Base-by-base conservation (phyloP, 1,140 invertebrate genomes). In the Platorchestia sp. region DNA sequence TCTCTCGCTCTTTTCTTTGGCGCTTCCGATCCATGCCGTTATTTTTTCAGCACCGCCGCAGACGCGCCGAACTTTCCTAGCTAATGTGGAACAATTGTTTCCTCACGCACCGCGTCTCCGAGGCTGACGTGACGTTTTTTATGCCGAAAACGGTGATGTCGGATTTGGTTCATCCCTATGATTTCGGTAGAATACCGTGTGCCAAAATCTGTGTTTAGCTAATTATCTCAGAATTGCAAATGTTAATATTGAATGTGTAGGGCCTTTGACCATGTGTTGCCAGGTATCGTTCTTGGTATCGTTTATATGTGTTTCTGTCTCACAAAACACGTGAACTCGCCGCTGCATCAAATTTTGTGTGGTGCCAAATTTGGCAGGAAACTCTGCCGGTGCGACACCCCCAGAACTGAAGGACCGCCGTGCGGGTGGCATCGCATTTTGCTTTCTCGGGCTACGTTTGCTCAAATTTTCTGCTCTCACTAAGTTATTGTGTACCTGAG, bases 21-120 rank as follows among this genome's bases (percentile, higher is more conserved):
- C 59, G 59, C 59, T 75, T 75, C 59, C 59, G 59, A 75, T 75
- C 59, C 59, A 75, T 75, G 59, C 27, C 59, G 10, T 27, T 75
- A 75, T 75, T 75, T 75, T 75, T 75, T 22, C 27, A 75, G 14
- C 59, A 75, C 59, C 41, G 87, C 19, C 41, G 41, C 41, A 27
- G 87, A 90, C 87, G 87, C 87, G 87, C 87, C 44, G 87, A 90
- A 45, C 87, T 90, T 90, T 90, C 87, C 27, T 43, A 22, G 41
- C 41, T 90, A 90, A 90, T 43, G 41, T 90, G 87, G 87, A 90
- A 90, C 87, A 90, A 90, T 90, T 44, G 87, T 44, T 90, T 90
- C 44, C 44, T 42, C 87, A 90, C 87, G 87, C 41, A 42, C 87
- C 44, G 41, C 87, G 41, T 75, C 59, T 75, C 59, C 1, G 59